phyloP scores from a whole-genome alignment of 2,113 vertebrate genomes.

The Myrmecophaga tridactyla region DNA sequence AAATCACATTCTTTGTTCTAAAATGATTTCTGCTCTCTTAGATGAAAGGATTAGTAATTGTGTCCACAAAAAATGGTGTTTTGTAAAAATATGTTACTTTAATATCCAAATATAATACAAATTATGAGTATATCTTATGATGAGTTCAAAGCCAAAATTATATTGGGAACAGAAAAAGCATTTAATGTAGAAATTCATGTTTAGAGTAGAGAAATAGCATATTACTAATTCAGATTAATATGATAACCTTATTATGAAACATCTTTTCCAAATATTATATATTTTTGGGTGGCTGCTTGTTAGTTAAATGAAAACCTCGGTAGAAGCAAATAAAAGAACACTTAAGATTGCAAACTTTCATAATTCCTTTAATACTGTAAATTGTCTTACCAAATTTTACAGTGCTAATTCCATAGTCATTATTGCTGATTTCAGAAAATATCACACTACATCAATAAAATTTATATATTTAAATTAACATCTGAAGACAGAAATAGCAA shows the following conservation, averaged over 20 bases:
- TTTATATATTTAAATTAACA: background rate
- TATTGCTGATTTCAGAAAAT: background rate
- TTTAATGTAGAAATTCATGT: background rate
- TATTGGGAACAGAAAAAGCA: background rate
- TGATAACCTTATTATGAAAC: background rate
- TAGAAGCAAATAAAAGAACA: background rate
- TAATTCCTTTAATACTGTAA: background rate
- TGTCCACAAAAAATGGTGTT: background rate
- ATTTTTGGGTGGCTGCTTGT: background rate
- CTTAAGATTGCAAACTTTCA: background rate
- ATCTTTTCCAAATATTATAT: background rate
- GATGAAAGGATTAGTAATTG: background rate
- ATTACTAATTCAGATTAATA: background rate
- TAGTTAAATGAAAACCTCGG: background rate
- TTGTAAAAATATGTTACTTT: background rate
- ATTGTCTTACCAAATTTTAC: background rate
- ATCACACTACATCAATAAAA: background rate
- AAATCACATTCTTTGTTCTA: background rate
- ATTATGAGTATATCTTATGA: background rate
- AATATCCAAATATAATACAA: background rate
- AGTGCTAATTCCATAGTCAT: background rate
- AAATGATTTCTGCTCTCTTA: background rate
- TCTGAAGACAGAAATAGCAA: background rate
- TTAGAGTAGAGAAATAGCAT: background rate
- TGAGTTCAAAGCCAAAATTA: background rate